Conservation (phyloP, 2,797 vertebrate species). For the Syndactyla subalaris region DNA sequence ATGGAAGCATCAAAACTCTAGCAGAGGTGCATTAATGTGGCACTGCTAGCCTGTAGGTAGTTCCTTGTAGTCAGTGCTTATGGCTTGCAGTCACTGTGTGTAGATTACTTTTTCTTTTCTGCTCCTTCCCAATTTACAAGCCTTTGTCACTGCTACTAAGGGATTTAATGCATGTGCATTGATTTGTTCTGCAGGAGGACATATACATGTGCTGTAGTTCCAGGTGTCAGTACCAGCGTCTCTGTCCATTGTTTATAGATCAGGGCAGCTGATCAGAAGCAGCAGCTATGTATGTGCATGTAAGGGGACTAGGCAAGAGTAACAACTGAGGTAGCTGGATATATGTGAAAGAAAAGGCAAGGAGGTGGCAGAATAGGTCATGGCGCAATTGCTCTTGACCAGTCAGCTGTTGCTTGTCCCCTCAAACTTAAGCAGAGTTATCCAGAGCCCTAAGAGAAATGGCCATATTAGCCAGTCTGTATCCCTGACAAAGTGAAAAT, state of each 20-base stretch:
- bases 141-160: not conserved
- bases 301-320: not conserved
- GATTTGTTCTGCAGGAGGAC: not conserved
- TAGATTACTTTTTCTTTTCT: not conserved
- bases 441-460: not conserved
- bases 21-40: not conserved
- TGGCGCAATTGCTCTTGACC: not conserved
- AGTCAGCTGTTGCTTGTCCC: not conserved
- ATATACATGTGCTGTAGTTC: not conserved
- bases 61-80: not conserved
- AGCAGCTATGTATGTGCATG: not conserved
- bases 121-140: not conserved
- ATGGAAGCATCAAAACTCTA: not conserved
- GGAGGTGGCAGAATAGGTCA: not conserved
- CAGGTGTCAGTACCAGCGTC: accelerated
- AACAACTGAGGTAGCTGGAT: not conserved
- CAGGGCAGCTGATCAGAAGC: not conserved
- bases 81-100: not conserved
- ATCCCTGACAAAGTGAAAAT: not conserved
- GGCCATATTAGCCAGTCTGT: not conserved
- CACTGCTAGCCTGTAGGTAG: not conserved
- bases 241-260: not conserved
- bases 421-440: not conserved
- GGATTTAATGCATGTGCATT: not conserved
- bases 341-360: not conserved